Evolutionary conservation across 2,113 vertebrate species (phyloP).

Genomic region (Apteryx mantelli): DNA sequence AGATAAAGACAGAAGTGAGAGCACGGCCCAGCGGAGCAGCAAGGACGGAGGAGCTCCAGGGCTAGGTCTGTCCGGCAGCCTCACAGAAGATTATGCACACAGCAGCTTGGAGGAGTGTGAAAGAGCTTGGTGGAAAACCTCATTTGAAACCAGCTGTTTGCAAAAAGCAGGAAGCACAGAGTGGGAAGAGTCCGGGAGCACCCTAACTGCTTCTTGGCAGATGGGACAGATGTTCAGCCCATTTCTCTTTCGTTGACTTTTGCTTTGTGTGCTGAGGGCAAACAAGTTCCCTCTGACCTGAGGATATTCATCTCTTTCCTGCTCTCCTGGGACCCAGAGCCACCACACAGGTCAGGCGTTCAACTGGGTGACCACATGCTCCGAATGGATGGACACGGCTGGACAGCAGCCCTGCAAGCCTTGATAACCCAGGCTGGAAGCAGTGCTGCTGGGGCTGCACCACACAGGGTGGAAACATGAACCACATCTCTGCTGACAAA

Average conservation of each 20-base stretch:
- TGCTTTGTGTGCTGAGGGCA: neutral
- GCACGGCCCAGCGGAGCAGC: too few relatives aligned
- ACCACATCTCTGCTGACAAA: neutral
- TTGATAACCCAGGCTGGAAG: neutral
- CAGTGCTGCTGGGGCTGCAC: accelerated
- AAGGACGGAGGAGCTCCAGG: too few relatives aligned
- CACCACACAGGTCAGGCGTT: too few relatives aligned
- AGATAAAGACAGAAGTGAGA: too few relatives aligned
- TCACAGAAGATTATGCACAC: too few relatives aligned
- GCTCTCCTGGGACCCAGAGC: neutral
- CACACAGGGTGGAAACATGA: accelerated
- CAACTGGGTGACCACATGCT: neutral
- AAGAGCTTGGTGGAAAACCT: neutral
- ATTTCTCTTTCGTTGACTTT: neutral
- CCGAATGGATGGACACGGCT: neutral
- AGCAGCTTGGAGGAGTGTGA: accelerated
- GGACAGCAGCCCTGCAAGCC: neutral
- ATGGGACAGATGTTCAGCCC: too few relatives aligned
- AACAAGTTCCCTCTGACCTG: neutral
- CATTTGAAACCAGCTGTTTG: neutral
- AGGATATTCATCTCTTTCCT: neutral
- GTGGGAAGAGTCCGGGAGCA: neutral
- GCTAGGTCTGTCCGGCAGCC: neutral
- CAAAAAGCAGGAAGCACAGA: neutral
- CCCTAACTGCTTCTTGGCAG: neutral